A percentile compares a stretch with the other conserved stretches of the same genome.
Evolutionary conservation across 2,113 vertebrate genomes (phyloP).

Genomic region (Scomber scombrus): DNA sequence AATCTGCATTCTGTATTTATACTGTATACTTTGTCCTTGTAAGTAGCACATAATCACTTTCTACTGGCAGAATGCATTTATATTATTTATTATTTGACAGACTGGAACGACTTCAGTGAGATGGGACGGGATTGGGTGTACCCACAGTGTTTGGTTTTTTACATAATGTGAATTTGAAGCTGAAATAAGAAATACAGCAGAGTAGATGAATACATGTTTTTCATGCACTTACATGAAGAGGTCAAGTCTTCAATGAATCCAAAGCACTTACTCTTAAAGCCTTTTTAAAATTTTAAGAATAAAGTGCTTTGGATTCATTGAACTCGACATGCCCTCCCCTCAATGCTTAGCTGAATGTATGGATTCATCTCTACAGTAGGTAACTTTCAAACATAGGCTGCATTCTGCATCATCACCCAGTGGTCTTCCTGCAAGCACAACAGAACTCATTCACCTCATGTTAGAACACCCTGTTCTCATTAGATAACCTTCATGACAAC

Average conservation of each 20-base stretch:
- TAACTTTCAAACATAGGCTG: slow-evolving; percentile 26
- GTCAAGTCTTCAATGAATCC: slow-evolving; percentile 17
- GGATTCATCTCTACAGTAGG: slow-evolving; percentile 32
- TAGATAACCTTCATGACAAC: slow-evolving; percentile 51
- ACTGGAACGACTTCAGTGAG: too few species aligned
- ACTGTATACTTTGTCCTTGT: too few species aligned
- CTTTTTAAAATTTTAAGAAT: slow-evolving; percentile 34
- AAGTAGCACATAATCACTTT: too few species aligned
- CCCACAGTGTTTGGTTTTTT: not conserved
- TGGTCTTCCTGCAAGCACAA: slow-evolving; percentile 31
- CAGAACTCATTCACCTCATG: slow-evolving; percentile 39
- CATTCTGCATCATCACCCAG: slow-evolving; percentile 30
- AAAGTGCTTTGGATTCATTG: slow-evolving; percentile 38
- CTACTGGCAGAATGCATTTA: too few species aligned
- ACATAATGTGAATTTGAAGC: not conserved
- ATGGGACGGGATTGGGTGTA: too few species aligned
- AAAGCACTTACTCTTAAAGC: slow-evolving; percentile 24
- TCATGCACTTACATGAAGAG: not conserved
- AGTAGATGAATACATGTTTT: not conserved
- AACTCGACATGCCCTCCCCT: slow-evolving; percentile 19
- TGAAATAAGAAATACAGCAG: too few species aligned
- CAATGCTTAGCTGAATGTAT: slow-evolving; percentile 40
- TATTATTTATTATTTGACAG: too few species aligned
- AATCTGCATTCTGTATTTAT: too few species aligned
- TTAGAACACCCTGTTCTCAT: slow-evolving; percentile 46